Percentiles rank a stretch among this genome's conserved stretches.
These are phyloP conservation scores for Peromyscus aztecus DNA, from an alignment of 2,797 vertebrate genomes.

Conservation along the genomic window DNA sequence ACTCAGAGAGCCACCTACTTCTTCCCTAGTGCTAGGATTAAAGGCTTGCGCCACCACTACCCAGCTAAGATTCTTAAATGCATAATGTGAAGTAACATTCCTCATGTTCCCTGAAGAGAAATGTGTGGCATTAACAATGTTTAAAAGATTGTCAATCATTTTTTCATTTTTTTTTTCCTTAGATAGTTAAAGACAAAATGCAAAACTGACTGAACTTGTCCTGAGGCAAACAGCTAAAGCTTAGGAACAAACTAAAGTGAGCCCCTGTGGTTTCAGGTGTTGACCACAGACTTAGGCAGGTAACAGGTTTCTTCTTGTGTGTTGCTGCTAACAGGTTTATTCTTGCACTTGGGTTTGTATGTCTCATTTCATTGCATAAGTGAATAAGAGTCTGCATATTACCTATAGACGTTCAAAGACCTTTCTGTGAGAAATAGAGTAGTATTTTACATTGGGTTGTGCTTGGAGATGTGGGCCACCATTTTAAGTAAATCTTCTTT, in stretches of 20 bases:
- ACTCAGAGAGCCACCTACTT: not conserved
- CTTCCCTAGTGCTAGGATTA: not conserved
- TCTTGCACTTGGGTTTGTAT: constrained; percentile 30
- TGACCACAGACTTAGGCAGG: constrained; percentile 43
- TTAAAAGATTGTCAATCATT: constrained; percentile 21
- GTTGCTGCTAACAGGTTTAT: constrained; percentile 34
- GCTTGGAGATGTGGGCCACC: not conserved
- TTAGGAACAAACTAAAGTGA: constrained; percentile 1
- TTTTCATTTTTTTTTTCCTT: not conserved
- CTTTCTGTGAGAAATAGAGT: constrained; percentile 49
- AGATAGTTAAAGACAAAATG: constrained; percentile 54
- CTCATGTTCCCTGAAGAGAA: constrained; percentile 13
- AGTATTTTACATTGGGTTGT: not conserved
- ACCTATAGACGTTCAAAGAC: not conserved
- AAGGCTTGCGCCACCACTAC: not conserved
- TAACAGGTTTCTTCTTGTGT: constrained; percentile 63
- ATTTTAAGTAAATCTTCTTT: constrained; percentile 37
- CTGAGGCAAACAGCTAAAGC: constrained; percentile 46
- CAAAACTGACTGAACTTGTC: constrained; percentile 62
- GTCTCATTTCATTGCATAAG: constrained; percentile 35
- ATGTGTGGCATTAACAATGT: not conserved
- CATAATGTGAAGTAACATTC: not conserved
- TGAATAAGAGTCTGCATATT: not conserved
- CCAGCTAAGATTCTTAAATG: not conserved
- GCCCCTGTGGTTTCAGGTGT: constrained; percentile 12